Evolutionary conservation across 2,113 vertebrate genomes (phyloP), one percentile per base, ranked within the genome.

Genomic region (Anguilla rostrata): DNA sequence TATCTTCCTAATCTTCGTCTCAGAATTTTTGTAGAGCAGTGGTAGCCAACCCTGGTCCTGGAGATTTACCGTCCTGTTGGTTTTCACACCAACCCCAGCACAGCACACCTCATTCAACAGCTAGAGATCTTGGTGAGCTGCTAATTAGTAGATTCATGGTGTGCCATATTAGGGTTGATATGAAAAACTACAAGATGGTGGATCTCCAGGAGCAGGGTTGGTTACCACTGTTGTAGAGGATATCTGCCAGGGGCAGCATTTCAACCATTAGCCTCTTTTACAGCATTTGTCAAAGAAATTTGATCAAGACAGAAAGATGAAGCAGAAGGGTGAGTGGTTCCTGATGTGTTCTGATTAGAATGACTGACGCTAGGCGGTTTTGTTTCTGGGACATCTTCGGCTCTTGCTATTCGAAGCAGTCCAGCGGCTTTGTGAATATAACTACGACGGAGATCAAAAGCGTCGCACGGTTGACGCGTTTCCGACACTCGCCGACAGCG

Each of bases 301-400:
- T 71, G 12, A 84, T 26, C 46, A 39, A 86, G 86, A 87, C 66
- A 88, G 82, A 63, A 82, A 88, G 80, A 78, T 56, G 85, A 46
- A 71, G 90, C 92, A 83, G 89, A 92, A 92, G 53, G 56, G 92
- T 88, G 89, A 92, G 88, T 87, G 86, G 89, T 88, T 91, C 91
- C 85, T 86, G 84, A 82, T 86, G 85, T 40, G 85, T 88, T 89
- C 86, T 86, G 89, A 93, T 92, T 90, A 87, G 88, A 93, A 93
- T 91, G 93, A 93, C 89, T 87, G 88, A 87, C 87, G 86, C 88
- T 89, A 60, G 87, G 81, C 66, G 39, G 20, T 60, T 85, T 60
- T 86, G 41, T 83, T 85, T 43, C 39, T 39, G 78, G 78, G 78
- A 71, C 80, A 66, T 83, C 78, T 86, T 82, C 41, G 80, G 39